Conservation (phyloP, 2,113 vertebrate genomes). For the Monopterus albus region DNA sequence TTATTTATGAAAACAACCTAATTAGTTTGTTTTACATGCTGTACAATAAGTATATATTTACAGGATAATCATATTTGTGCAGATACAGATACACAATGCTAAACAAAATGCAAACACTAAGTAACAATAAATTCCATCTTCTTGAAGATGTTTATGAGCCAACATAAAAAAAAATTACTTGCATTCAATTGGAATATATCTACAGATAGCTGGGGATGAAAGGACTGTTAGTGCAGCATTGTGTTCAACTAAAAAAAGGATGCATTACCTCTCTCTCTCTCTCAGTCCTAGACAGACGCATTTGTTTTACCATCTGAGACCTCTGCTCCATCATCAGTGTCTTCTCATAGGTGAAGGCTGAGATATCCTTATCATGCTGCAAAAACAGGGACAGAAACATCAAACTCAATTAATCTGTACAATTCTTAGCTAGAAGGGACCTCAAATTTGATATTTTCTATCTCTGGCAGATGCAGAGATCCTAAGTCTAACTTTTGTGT, state of each 20-base stretch:
- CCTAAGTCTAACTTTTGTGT: no score
- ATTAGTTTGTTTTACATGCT: neutral
- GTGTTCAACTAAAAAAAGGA: neutral
- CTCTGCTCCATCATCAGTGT: conserved; percentile 97
- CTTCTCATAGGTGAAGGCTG: conserved; percentile 97
- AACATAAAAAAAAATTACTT: neutral
- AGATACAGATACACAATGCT: neutral
- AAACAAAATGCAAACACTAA: conserved; percentile 1
- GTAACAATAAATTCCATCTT: neutral
- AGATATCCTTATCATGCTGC: conserved; percentile 96
- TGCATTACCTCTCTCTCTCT: conserved; percentile 90
- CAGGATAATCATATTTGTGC: no score
- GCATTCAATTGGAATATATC: neutral
- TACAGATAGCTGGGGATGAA: neutral
- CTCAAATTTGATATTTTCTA: no score
- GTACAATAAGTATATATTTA: neutral
- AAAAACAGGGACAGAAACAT: conserved; percentile 17
- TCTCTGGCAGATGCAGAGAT: no score
- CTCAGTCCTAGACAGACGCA: conserved; percentile 95
- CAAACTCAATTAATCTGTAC: neutral
- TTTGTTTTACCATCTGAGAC: conserved; percentile 97
- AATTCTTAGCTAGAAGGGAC: no score
- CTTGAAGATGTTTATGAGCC: neutral
- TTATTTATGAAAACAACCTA: neutral
- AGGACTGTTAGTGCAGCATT: neutral